A percentile compares a stretch with the other conserved stretches of the same genome.
Conservation (phyloP, 2,113 vertebrate species). For the Tautogolabrus adspersus region DNA sequence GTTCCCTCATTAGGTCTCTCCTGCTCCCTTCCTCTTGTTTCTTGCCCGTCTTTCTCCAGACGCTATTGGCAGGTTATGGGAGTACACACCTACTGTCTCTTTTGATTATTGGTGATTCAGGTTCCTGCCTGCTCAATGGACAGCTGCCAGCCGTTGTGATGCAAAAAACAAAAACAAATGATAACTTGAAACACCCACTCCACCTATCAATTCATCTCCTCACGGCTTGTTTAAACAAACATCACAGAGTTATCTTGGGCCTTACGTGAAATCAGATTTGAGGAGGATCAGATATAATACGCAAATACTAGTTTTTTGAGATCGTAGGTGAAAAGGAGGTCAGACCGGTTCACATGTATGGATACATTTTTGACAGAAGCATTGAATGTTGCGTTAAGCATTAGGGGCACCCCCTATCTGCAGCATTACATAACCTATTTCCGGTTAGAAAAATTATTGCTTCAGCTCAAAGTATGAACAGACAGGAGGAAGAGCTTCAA, state of each 20-base stretch:
- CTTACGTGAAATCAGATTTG: conserved; percentile 12
- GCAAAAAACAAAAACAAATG: conserved; percentile 42
- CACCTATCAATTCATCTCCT: conserved; percentile 15
- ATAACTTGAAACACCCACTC: conserved; percentile 33
- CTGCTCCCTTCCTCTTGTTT: background rate
- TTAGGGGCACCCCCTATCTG: background rate
- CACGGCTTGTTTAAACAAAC: background rate
- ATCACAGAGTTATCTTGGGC: background rate
- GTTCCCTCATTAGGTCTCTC: conserved; percentile 8
- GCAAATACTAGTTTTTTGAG: background rate
- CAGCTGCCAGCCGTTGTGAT: conserved; percentile 47
- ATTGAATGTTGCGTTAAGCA: conserved; percentile 12
- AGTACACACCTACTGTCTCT: conserved; percentile 69
- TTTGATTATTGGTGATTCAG: conserved; percentile 66
- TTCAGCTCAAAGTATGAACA: background rate
- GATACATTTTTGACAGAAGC: background rate
- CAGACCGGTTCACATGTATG: background rate
- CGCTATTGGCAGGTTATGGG: conserved; percentile 61
- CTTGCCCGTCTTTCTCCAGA: conserved; percentile 38
- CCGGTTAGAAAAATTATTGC: background rate
- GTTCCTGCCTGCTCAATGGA: conserved; percentile 69
- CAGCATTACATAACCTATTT: conserved; percentile 14
- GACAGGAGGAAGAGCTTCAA: conserved; percentile 12
- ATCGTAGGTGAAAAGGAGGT: conserved; percentile 24
- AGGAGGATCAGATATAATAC: conserved; percentile 8